Evolutionary conservation across 1,140 invertebrate species (phyloP).

Genomic region (Brachionus paranguensis): DNA sequence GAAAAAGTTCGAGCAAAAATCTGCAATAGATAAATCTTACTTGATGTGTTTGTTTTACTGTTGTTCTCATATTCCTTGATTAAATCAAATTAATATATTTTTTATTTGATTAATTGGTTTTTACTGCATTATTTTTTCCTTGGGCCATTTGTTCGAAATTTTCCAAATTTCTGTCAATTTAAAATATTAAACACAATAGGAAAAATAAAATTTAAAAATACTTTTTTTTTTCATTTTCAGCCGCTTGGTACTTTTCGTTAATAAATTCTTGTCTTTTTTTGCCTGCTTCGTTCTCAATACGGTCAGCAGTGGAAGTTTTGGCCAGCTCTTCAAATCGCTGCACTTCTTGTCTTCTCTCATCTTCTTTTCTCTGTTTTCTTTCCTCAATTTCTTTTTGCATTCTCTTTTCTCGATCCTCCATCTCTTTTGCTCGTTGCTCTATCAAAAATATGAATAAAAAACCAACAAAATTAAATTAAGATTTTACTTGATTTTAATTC

Average conservation of each 20-base stretch:
- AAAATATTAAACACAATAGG: neutral
- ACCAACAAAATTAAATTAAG: neutral
- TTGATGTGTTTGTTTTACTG: neutral
- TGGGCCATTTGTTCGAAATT: constrained; percentile 5
- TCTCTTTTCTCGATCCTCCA: constrained; percentile 17
- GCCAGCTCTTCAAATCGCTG: constrained; percentile 26
- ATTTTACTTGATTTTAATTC: constrained; percentile 25
- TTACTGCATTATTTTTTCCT: neutral
- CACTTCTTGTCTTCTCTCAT: neutral
- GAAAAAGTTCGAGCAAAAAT: neutral
- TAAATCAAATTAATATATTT: neutral
- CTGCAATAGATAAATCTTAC: neutral
- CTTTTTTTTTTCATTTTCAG: constrained; percentile 35
- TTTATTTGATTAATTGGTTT: neutral
- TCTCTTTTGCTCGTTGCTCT: constrained; percentile 31
- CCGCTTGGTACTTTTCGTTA: neutral
- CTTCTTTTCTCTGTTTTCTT: constrained; percentile 33
- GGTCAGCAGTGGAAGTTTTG: constrained; percentile 27
- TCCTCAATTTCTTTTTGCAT: constrained; percentile 27
- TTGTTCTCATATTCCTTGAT: neutral
- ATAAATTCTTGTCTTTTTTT: constrained; percentile 7
- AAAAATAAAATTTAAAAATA: neutral
- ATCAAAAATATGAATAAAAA: neutral
- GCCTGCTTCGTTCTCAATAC: neutral
- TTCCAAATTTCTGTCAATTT: neutral